A percentile compares a stretch with the other conserved stretches of the same genome.
phyloP scores from a whole-genome alignment of 2,888 invertebrate species.

The Philonicus albiceps region DNA sequence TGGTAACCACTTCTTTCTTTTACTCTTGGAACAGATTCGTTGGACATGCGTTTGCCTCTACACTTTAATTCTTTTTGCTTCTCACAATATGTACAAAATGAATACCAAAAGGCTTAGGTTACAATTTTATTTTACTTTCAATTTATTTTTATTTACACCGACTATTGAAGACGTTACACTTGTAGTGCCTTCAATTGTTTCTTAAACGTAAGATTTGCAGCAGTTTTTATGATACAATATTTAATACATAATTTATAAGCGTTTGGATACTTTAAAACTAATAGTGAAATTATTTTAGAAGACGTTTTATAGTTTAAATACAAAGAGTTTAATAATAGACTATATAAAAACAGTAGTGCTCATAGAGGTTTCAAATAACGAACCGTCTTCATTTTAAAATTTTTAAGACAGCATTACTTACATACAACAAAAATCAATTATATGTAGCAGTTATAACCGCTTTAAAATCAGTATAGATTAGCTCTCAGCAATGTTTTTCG shows the following conservation, averaged over 20 bases:
- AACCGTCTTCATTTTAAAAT: neutral
- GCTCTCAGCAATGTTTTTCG: too few relatives aligned
- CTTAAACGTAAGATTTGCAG: neutral
- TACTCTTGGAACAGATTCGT: constrained; percentile 26
- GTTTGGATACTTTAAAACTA: neutral
- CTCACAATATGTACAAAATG: constrained; percentile 1
- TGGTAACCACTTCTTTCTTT: neutral
- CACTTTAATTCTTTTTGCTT: neutral
- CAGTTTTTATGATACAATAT: neutral
- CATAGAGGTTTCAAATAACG: neutral
- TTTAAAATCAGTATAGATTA: too few relatives aligned
- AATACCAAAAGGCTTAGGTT: neutral
- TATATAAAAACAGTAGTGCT: neutral
- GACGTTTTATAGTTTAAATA: neutral
- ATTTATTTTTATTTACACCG: neutral
- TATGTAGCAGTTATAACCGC: too few relatives aligned
- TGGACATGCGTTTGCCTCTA: neutral
- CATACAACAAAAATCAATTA: too few relatives aligned
- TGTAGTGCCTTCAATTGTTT: neutral
- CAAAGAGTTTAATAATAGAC: neutral
- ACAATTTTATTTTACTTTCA: constrained; percentile 3
- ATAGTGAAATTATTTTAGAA: neutral
- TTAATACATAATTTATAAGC: neutral
- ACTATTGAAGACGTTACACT: neutral
- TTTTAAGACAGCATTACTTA: neutral